These are phyloP conservation scores for Zhuqinia jingwanae DNA, from an alignment of 2,888 invertebrate species.

Conservation along the genomic window DNA sequence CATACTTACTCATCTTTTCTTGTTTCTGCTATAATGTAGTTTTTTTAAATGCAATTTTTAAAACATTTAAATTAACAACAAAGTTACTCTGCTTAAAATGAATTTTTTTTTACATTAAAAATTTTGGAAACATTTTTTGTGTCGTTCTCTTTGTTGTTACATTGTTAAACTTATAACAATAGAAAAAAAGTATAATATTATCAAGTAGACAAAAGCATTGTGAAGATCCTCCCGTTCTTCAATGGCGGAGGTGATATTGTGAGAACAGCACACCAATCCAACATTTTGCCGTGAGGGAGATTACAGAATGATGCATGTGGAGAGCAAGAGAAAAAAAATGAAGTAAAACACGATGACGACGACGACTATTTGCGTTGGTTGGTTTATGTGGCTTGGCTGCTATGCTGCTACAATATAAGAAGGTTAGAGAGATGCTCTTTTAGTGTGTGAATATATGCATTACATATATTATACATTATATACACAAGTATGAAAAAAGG, in stretches of 20 bases:
- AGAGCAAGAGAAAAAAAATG: constrained; percentile 12
- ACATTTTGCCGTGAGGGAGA: constrained; percentile 18
- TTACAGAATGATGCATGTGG: constrained; percentile 11
- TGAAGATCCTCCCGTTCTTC: constrained; percentile 74
- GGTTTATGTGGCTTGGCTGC: constrained; percentile 33
- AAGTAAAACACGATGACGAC: neutral
- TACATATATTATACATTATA: too few relatives aligned
- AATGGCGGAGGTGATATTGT: constrained; percentile 67
- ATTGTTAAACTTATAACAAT: neutral
- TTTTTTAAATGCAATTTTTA: too few relatives aligned
- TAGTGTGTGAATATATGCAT: neutral
- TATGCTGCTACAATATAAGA: neutral
- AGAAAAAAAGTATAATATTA: neutral
- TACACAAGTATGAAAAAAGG: too few relatives aligned
- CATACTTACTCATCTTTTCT: too few relatives aligned
- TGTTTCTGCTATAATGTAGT: too few relatives aligned
- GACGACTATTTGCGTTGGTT: neutral
- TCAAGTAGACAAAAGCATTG: constrained; percentile 32
- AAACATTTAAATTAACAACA: too few relatives aligned
- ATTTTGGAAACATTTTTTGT: too few relatives aligned
- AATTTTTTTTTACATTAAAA: too few relatives aligned
- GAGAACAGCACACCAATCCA: constrained; percentile 46
- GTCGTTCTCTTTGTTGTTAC: neutral
- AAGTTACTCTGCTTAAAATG: too few relatives aligned
- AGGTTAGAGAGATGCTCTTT: neutral